Percentiles rank a stretch among this genome's conserved stretches.
phyloP scores from a whole-genome alignment of 2,113 vertebrate genomes.

The Gallinago paraguaiae region DNA sequence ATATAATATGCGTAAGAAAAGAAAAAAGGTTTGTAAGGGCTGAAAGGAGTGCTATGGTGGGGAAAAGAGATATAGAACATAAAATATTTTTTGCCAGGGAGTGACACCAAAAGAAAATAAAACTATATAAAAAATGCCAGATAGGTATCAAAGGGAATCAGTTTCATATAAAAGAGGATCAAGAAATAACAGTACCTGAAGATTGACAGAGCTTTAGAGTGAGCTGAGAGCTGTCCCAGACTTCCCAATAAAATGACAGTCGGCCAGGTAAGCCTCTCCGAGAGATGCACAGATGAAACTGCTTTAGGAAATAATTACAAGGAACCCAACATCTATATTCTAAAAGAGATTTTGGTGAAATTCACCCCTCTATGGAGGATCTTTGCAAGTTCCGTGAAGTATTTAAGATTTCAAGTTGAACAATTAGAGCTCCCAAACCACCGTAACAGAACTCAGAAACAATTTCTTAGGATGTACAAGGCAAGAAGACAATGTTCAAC shows the following conservation, averaged over 20 bases:
- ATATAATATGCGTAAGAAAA: not conserved
- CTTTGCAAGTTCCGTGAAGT: not conserved
- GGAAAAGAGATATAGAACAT: not conserved
- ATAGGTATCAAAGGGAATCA: conserved; percentile 50
- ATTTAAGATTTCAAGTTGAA: not conserved
- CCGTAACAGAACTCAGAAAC: not conserved
- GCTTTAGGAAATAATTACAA: conserved; percentile 22
- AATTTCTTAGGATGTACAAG: not conserved
- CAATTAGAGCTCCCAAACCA: not conserved
- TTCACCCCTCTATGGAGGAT: not conserved
- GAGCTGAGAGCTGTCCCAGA: conserved; percentile 35
- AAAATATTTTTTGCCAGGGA: not conserved
- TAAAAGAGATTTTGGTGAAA: not conserved
- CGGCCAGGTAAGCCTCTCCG: not conserved
- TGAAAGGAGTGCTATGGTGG: not conserved
- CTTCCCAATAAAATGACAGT: conserved; percentile 31
- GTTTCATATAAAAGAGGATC: conserved; percentile 63
- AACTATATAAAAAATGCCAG: conserved; percentile 2
- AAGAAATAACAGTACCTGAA: conserved; percentile 50
- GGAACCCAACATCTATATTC: not conserved
- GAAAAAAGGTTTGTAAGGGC: not conserved
- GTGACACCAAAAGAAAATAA: conserved; percentile 50
- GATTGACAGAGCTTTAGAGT: conserved; percentile 55
- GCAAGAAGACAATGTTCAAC: not conserved
- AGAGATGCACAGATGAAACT: not conserved